Base-by-base conservation (phyloP, 1,140 invertebrate genomes). In the Pseudobourletiella spinata region DNA sequence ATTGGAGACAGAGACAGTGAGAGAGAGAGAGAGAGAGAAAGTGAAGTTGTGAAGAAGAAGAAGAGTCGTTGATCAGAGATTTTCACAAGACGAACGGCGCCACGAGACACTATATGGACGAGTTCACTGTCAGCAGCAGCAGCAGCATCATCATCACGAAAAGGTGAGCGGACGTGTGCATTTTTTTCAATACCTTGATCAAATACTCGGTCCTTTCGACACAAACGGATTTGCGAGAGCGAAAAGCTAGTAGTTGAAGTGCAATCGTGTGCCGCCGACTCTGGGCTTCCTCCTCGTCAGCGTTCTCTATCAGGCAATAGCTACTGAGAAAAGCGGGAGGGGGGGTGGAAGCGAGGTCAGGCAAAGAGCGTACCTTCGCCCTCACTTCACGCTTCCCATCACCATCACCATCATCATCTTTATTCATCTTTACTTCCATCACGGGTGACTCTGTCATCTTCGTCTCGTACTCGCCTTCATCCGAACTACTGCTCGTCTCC, bases 341-440 rank as follows among this genome's bases (percentile, higher is more conserved):
- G 59, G 57, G 50, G 64, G 59, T 60, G 54, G 59, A 48, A 59
- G 64, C 46, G 52, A 69, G 64, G 51, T 70, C 68, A 60, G 68
- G 68, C 57, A 67, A 67, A 65, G 68, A 70, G 44, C 59, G 60
- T 63, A 70, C 68, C 68, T 70, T 70, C 44, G 62, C 60, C 59
- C 57, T 63, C 39, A 61, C 59, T 61, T 67, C n/a, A n/a, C n/a
- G 61, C 59, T 61, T 60, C 54, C 44, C 54, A 29, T 54, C 56
- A 35, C 24, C 55, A 26, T n/a, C n/a, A n/a, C n/a, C n/a, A n/a
- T n/a, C n/a, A n/a, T n/a, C n/a, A n/a, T n/a, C n/a, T n/a, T n/a
- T n/a, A n/a, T 48, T 58, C 22, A 22, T 52, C 46, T 63, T 58
- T 22, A 35, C 57, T 57, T 46, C 35, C 26, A 35, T 29, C 18